Percentiles rank a stretch among this genome's conserved stretches.
Evolutionary conservation across 1,140 invertebrate genomes (phyloP).

Genomic region (Trichonephila clavata): DNA sequence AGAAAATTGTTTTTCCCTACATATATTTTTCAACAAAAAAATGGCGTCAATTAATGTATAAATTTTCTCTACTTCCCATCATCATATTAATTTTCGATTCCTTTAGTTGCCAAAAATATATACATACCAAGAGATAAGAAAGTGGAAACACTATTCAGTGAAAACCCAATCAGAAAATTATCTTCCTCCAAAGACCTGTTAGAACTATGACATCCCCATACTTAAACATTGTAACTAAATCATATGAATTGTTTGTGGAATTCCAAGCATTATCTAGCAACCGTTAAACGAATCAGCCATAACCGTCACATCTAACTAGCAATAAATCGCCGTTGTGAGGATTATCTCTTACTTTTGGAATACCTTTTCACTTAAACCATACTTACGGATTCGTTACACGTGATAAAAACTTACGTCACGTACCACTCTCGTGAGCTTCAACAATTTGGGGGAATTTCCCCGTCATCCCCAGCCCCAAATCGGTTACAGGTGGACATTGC

Average conservation of each 20-base stretch:
- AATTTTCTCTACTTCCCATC: too few species aligned
- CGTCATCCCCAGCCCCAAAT: neutral
- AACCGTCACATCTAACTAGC: neutral
- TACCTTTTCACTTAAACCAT: conserved; percentile 7
- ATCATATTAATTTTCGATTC: too few species aligned
- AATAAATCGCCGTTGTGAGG: neutral
- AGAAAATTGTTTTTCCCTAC: too few species aligned
- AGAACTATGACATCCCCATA: neutral
- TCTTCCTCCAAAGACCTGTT: too few species aligned
- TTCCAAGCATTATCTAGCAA: neutral
- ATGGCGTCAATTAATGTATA: too few species aligned
- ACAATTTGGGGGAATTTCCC: neutral
- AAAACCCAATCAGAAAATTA: too few species aligned
- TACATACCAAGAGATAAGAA: neutral
- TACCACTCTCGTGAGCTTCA: neutral
- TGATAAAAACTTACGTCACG: neutral
- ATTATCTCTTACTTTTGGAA: neutral
- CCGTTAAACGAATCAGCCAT: conserved; percentile 7
- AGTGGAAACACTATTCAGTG: too few species aligned
- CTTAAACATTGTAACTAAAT: neutral
- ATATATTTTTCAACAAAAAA: too few species aligned
- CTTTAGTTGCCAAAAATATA: too few species aligned
- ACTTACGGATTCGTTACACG: conserved; percentile 3
- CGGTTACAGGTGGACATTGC: neutral
- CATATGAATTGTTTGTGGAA: neutral